Conservation (phyloP, 2,797 vertebrate species). For the Discoglossus pictus region DNA sequence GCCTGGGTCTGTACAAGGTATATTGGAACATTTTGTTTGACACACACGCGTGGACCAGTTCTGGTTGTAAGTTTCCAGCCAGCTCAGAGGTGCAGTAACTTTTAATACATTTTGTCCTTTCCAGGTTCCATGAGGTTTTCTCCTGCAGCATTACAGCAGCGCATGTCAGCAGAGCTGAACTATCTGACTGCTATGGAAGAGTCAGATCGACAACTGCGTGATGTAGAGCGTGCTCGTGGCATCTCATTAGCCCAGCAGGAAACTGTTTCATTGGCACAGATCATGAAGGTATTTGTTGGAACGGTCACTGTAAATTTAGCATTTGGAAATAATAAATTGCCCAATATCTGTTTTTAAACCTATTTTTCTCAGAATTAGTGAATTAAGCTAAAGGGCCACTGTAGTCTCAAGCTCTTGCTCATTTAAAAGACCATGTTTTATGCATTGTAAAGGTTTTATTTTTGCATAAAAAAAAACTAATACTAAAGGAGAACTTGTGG, state of each 20-base stretch:
- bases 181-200: slow-evolving; percentile 92
- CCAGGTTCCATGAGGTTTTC: slow-evolving; percentile 82
- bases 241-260: slow-evolving; percentile 93
- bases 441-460: too few species aligned
- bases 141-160: slow-evolving; percentile 86
- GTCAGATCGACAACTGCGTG: slow-evolving; percentile 86
- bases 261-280: slow-evolving; percentile 86
- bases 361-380: too few species aligned
- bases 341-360: too few species aligned
- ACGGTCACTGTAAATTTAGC: too few species aligned
- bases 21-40: background rate
- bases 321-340: too few species aligned
- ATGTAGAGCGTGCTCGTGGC: slow-evolving; percentile 83
- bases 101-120: slow-evolving; percentile 18
- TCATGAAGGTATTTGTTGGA: slow-evolving; percentile 88
- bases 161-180: slow-evolving; percentile 83
- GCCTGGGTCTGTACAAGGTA: slow-evolving; percentile 17
- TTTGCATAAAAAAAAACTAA: too few species aligned
- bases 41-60: too few species aligned
- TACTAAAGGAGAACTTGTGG: too few species aligned
- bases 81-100: slow-evolving; percentile 12
- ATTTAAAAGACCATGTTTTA: too few species aligned
- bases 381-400: too few species aligned
- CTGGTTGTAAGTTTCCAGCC: too few species aligned
- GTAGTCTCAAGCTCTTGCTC: too few species aligned